phyloP scores from a whole-genome alignment of 1,140 invertebrate species.

The Drosophila cardini region DNA sequence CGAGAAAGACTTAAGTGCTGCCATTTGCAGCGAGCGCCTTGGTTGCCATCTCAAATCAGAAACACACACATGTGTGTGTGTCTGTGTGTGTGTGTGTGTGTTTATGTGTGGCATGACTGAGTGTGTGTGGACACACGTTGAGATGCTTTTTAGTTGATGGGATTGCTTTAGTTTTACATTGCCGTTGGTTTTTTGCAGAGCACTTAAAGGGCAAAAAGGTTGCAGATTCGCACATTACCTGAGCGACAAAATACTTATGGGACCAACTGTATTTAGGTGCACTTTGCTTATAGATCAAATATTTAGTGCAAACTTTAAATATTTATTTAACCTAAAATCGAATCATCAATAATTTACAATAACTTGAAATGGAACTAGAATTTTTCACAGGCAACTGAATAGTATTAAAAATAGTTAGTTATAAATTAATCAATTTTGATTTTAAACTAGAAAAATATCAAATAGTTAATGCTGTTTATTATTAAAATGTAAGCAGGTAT shows the following conservation, averaged over 20 bases:
- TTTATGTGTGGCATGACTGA: neutral
- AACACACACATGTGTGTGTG: slow-evolving; percentile 36
- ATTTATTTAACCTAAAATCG: too few species aligned
- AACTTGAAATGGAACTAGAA: too few species aligned
- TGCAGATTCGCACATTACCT: slow-evolving; percentile 38
- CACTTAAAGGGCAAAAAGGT: slow-evolving; percentile 47
- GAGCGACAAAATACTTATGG: neutral
- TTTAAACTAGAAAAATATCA: too few species aligned
- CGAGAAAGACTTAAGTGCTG: slow-evolving; percentile 74
- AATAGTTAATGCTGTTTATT: too few species aligned
- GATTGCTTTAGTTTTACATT: slow-evolving; percentile 74
- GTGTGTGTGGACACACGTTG: slow-evolving; percentile 62
- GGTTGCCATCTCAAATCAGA: slow-evolving; percentile 77
- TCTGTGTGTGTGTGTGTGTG: slow-evolving; percentile 33
- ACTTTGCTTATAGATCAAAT: neutral
- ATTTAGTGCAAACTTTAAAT: neutral
- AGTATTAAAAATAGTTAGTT: too few species aligned
- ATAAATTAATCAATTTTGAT: too few species aligned
- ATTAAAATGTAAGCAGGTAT: too few species aligned
- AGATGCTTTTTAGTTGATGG: slow-evolving; percentile 82
- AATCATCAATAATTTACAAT: too few species aligned
- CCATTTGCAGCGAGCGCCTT: slow-evolving; percentile 78
- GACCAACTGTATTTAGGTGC: slow-evolving; percentile 17
- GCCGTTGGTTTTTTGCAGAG: slow-evolving; percentile 31
- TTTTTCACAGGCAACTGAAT: too few species aligned